Evolutionary conservation across 2,113 vertebrate genomes (phyloP), one percentile per base, ranked within the genome.

Genomic region (Sylvilagus bachmani): DNA sequence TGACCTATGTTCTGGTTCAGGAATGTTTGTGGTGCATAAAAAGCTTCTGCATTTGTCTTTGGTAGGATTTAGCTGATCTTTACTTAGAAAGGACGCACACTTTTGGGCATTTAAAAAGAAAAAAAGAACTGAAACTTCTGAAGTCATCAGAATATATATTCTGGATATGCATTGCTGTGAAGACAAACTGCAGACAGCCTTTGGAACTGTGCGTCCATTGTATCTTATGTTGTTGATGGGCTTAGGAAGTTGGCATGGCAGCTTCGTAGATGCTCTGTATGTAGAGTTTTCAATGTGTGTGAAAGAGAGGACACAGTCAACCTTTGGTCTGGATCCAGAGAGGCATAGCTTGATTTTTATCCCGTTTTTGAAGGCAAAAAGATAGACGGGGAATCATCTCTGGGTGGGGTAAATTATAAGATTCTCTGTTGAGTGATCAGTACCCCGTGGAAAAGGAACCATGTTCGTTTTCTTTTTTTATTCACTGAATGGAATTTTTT

Each of bases 101-200:
- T 84, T 38, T 4, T 70, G 55, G 75, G 81, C 58, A 53, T 96
- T 95, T 87, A 64, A 44, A 62, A 51, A 19, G 7, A 44, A 21
- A 25, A 13, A 27, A n/a, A 55, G 1, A 19, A n/a, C n/a, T 27
- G 58, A 73, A 93, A 93, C 8, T 83, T 84, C 53, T 78, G 55
- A 64, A 91, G 91, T 81, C 33, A 78, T 31, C 51, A n/a, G 55
- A 95, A 31, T 91, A 88, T 75, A 66, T 91, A 87, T 86, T 81
- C 84, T 78, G 55, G n/a, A 1, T 91, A 9, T 27, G 49, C n/a
- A 17, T 44, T 81, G 61, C 80, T 80, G 21, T 69, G 79, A 44
- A 27, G 27, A 73, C 51, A 55, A 10, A 58, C 55, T 17, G 13
- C n/a, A 38, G 29, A n/a, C n/a, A 83, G 51, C 73, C 67, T 73